Percentiles rank a stretch among this genome's conserved stretches.
Evolutionary conservation across 2,888 invertebrate genomes (phyloP).

Genomic region (Acheta domesticus): DNA sequence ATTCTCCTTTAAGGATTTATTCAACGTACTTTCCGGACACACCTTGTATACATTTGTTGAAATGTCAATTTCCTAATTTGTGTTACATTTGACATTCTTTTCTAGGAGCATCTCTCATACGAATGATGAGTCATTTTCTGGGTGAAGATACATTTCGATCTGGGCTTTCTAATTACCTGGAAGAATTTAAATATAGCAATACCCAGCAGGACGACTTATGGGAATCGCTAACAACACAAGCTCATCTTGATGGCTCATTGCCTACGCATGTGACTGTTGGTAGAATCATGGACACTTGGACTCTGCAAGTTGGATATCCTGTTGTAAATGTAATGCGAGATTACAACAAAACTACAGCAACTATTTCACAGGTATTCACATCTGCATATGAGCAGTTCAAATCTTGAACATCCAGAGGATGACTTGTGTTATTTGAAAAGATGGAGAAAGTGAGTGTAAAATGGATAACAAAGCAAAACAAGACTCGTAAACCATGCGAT

Average conservation of each 20-base stretch:
- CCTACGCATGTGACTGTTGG: constrained; percentile 41
- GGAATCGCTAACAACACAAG: constrained; percentile 47
- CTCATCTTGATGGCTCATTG: constrained; percentile 41
- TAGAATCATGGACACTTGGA: constrained; percentile 51
- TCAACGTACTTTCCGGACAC: too few species aligned
- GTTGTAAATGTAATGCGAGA: constrained; percentile 38
- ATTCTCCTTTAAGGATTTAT: too few species aligned
- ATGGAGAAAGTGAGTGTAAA: too few species aligned
- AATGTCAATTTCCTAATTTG: too few species aligned
- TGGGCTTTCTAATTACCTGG: constrained; percentile 54
- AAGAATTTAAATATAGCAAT: constrained; percentile 46
- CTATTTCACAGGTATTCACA: constrained; percentile 40
- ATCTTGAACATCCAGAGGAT: too few species aligned
- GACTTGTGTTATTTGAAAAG: too few species aligned
- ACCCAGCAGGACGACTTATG: constrained; percentile 52
- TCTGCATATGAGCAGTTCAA: background rate
- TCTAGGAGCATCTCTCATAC: constrained; percentile 62
- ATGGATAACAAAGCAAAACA: too few species aligned
- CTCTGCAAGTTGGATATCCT: constrained; percentile 47
- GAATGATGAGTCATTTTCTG: constrained; percentile 69
- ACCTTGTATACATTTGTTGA: too few species aligned
- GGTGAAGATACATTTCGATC: constrained; percentile 58
- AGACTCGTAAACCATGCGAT: too few species aligned
- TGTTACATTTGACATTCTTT: constrained; percentile 29
- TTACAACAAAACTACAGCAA: constrained; percentile 38